Percentiles rank a stretch among this genome's conserved stretches.
phyloP scores from a whole-genome alignment of 2,113 vertebrate species.

The Barnardius zonarius region DNA sequence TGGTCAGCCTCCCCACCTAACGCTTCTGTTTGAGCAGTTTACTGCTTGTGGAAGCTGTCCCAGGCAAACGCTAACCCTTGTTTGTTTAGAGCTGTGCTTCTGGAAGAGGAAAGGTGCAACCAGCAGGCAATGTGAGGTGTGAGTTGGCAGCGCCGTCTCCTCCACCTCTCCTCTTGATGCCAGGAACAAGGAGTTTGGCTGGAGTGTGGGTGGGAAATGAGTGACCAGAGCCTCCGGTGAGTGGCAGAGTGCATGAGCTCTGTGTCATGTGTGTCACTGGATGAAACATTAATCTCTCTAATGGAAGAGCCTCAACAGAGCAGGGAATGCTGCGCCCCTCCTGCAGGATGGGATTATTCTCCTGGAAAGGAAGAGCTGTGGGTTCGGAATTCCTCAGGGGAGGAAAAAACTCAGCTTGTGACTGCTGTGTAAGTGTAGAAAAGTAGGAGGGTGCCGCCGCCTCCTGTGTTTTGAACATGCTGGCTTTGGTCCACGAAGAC shows the following conservation, averaged over 20 bases:
- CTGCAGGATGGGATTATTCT: not conserved
- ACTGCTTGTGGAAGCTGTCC: not conserved
- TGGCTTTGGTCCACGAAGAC: not conserved
- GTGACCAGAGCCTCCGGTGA: not conserved
- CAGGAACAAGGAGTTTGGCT: not conserved
- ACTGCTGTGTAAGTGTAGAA: not conserved
- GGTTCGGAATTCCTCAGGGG: not conserved
- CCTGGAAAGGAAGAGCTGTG: not conserved
- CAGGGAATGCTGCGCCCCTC: not conserved
- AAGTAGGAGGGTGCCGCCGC: not conserved
- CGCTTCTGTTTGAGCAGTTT: not conserved
- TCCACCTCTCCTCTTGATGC: not conserved
- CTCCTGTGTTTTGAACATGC: not conserved
- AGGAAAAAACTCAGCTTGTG: not conserved
- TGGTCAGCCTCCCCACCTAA: not conserved
- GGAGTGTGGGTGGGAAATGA: not conserved
- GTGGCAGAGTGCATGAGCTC: not conserved
- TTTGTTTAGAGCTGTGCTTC: not conserved
- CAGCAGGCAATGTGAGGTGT: not conserved
- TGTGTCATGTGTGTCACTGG: not conserved
- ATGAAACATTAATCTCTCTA: not conserved
- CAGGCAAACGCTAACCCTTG: not conserved
- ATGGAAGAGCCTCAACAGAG: not conserved
- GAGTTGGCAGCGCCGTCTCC: not conserved
- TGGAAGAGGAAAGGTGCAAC: not conserved